A percentile compares a stretch with the other conserved stretches of the same genome.
These are phyloP conservation scores for Tetragonula carbonaria DNA, from an alignment of 2,888 invertebrate genomes.

Conservation along the genomic window DNA sequence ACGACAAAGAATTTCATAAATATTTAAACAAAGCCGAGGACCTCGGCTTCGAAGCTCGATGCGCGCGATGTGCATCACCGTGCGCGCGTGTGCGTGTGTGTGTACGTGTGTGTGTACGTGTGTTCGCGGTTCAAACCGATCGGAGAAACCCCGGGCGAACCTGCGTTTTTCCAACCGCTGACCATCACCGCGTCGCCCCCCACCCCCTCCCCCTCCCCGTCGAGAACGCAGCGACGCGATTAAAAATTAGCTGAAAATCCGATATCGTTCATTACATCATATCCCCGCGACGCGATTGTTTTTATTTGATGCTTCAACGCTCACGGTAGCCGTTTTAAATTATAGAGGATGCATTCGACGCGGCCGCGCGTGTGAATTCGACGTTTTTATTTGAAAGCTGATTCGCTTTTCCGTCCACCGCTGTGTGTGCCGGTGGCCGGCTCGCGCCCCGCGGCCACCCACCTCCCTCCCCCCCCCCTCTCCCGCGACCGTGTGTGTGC, in stretches of 20 bases:
- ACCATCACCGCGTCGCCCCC: neutral
- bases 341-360: constrained; percentile 67
- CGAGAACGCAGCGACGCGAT: constrained; percentile 46
- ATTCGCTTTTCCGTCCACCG: constrained; percentile 62
- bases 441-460: neutral
- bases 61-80: too few relatives aligned
- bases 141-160: constrained; percentile 24
- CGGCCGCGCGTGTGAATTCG: constrained; percentile 65
- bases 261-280: constrained; percentile 71
- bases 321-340: constrained; percentile 65
- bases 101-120: constrained; percentile 25
- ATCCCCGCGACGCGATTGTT: constrained; percentile 57
- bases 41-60: neutral
- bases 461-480: neutral
- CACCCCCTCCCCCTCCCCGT: neutral
- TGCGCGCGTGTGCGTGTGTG: too few relatives aligned
- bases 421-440: neutral
- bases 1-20: constrained; percentile 57
- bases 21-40: constrained; percentile 42
- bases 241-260: constrained; percentile 71
- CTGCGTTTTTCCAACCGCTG: neutral
- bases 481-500: neutral
- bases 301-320: constrained; percentile 71
- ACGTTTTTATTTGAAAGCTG: constrained; percentile 72
- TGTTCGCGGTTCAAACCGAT: constrained; percentile 41